phyloP scores from a whole-genome alignment of 1,140 invertebrate species.

The Pseudomyrmex concolor region DNA sequence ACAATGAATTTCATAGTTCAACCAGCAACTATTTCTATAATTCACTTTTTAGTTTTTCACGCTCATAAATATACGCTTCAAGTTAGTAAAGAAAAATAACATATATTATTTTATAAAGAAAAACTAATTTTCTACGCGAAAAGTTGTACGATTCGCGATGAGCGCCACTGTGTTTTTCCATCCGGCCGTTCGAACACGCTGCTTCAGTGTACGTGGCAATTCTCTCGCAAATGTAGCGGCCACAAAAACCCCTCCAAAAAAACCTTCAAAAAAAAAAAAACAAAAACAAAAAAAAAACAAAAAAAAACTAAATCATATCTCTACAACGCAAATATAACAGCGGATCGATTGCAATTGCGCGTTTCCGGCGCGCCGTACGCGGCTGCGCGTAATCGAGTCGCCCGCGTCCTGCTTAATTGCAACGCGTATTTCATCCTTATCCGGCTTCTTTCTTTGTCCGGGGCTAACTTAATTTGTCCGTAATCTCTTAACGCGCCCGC shows the following conservation, averaged over 20 bases:
- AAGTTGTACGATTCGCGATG: not conserved
- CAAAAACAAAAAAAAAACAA: not conserved
- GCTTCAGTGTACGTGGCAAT: conserved; percentile 2
- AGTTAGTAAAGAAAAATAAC: not conserved
- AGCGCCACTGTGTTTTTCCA: not conserved
- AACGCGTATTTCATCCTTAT: conserved; percentile 55
- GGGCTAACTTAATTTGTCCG: conserved; percentile 53
- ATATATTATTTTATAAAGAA: not conserved
- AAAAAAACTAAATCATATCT: conserved; percentile 27
- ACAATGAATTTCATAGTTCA: conserved; percentile 7
- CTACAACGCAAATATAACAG: conserved; percentile 25
- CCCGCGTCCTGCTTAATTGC: conserved; percentile 38
- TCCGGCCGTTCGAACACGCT: not conserved
- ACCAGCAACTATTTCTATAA: not conserved
- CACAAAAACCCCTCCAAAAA: not conserved
- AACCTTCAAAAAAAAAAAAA: not conserved
- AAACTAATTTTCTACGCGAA: no score
- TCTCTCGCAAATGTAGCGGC: not conserved
- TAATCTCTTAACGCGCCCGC: conserved; percentile 58
- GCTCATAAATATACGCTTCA: not conserved
- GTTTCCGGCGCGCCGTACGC: not conserved
- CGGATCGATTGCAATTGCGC: conserved; percentile 50
- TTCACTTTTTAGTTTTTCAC: not conserved
- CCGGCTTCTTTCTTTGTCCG: conserved; percentile 34
- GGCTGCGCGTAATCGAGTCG: conserved; percentile 54